Base-by-base conservation (phyloP, 2,113 vertebrate genomes). In the Antechinus flavipes region DNA sequence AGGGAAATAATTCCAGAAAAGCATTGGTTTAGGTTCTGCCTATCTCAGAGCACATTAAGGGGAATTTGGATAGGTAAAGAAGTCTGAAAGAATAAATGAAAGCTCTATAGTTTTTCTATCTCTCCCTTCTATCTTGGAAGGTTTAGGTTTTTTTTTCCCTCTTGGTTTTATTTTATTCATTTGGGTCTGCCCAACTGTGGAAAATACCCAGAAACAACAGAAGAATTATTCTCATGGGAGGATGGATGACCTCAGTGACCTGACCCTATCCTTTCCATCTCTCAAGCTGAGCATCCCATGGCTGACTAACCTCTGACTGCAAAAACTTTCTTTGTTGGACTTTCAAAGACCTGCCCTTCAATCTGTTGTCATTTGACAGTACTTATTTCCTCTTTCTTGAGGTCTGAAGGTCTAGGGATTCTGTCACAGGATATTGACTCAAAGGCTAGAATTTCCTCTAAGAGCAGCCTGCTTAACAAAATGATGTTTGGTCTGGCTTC, bases 371-470 rank as follows among this genome's bases (percentile, higher is more conserved):
- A 93, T 49, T 84, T 91, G 68, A 91, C 89, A 93, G 49, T 54
- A 93, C 90, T 94, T 94, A 56, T 93, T 97, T 97, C 89, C 96
- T 96, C 91, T 96, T 90, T 95, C 68, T 91, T 93, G 84, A 97
- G 56, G 68, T 89, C 8, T 42, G 92, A 42, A 56, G 56, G 94
- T 91, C 50, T 5, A 54, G 68, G 90, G 91, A 35, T 16, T 93
- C 50, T 49, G 61, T 30, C 30, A n/a, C 93, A 84, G 54, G 91
- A 91, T 94, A 35, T 90, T 95, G 95, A 84, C 89, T 90, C 49
- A 84, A 12, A 14, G 27, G 5, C 1, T 10, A 91, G 53, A 11
- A 92, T 24, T 89, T 8, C 68, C 10, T 90, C 12, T 42, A 93
- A 91, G 30, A 68, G 30, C 50, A 42, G 35, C 14, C 61, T 76